Percentiles rank a stretch among this genome's conserved stretches.
These are phyloP conservation scores for Agapornis canus DNA, from an alignment of 2,797 vertebrate genomes.

Conservation along the genomic window DNA sequence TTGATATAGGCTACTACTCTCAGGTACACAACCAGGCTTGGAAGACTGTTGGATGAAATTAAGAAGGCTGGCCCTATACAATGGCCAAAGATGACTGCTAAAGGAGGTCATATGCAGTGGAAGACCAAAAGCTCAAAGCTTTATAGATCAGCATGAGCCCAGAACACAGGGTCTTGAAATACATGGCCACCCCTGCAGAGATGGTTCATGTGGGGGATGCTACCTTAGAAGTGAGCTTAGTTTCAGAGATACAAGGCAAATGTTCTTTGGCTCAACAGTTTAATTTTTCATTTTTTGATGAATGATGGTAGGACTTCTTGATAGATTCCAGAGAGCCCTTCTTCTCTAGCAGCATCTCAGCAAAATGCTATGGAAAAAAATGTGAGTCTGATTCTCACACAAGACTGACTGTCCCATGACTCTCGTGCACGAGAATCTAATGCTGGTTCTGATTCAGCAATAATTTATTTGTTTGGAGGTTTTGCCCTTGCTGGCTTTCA, in stretches of 20 bases:
- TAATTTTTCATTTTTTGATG: not conserved
- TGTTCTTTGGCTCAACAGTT: not conserved
- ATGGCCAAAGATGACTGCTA: not conserved
- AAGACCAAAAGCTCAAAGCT: not conserved
- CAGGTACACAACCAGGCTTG: not conserved
- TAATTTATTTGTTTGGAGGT: not conserved
- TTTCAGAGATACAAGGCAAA: not conserved
- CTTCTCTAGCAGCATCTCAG: not conserved
- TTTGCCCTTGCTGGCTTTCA: not conserved
- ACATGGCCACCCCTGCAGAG: not conserved
- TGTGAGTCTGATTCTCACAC: not conserved
- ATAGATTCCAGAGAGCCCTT: not conserved
- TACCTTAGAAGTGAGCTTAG: not conserved
- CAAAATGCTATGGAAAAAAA: not conserved
- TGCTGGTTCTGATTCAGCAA: not conserved
- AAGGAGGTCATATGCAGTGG: not conserved
- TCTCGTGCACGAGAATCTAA: not conserved
- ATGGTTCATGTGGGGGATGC: rapidly evolving
- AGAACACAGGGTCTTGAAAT: not conserved
- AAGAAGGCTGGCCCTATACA: not conserved
- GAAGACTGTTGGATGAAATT: not conserved
- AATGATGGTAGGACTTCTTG: not conserved
- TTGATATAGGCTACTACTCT: not conserved
- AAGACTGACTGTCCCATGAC: not conserved
- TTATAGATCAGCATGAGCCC: not conserved